A percentile compares a stretch with the other conserved stretches of the same genome.
Evolutionary conservation across 2,113 vertebrate genomes (phyloP).

Genomic region (Macroglossus sobrinus): DNA sequence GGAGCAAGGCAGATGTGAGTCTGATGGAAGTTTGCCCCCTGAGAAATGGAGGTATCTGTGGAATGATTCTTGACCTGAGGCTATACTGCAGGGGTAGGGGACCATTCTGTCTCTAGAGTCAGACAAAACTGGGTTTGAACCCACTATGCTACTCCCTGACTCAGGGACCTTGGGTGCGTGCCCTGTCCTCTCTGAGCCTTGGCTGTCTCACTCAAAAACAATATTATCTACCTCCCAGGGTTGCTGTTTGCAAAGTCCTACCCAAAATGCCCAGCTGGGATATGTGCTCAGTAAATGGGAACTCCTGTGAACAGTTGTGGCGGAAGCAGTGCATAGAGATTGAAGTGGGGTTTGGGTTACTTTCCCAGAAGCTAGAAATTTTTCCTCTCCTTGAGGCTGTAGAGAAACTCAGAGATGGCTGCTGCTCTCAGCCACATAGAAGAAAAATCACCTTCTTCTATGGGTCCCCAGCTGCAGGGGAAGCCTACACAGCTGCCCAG

Average conservation of each 20-base stretch:
- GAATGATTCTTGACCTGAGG: background rate
- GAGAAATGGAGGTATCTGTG: fast-evolving
- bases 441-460: background rate
- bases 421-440: background rate
- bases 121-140: background rate
- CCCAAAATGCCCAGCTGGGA: background rate
- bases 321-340: background rate
- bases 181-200: background rate
- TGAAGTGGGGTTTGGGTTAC: background rate
- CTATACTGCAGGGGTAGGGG: background rate
- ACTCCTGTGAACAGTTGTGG: background rate
- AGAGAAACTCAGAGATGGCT: background rate
- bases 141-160: background rate
- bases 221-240: background rate
- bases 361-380: background rate
- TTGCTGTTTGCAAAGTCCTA: background rate
- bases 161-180: fast-evolving
- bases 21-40: background rate
- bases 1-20: background rate
- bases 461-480: background rate
- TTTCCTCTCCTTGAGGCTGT: background rate
- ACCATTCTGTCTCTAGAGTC: background rate
- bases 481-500: fast-evolving
- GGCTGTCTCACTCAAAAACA: background rate
- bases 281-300: background rate